phyloP scores from a whole-genome alignment of 2,797 vertebrate genomes.

The Bovichtus variegatus region DNA sequence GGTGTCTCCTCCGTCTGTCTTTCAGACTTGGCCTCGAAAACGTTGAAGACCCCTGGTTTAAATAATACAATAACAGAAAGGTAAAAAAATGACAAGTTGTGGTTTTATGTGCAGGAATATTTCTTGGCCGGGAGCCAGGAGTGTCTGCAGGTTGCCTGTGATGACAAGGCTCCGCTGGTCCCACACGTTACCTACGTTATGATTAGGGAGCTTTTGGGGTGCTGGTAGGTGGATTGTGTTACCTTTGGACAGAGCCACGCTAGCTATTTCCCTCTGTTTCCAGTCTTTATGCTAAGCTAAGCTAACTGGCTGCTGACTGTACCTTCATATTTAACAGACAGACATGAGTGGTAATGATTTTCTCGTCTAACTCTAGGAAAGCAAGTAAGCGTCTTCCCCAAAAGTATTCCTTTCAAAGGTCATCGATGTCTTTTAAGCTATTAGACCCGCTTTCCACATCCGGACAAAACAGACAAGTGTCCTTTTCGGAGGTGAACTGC shows the following conservation, averaged over 20 bases:
- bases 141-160: too few species aligned
- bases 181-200: too few species aligned
- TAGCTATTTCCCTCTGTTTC: not conserved
- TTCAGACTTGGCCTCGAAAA: too few species aligned
- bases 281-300: not conserved
- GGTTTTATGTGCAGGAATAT: not conserved
- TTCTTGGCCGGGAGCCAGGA: too few species aligned
- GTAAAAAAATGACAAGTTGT: not conserved
- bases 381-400: too few species aligned
- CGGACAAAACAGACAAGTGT: conserved; percentile 43
- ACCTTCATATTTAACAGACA: not conserved
- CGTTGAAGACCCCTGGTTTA: too few species aligned
- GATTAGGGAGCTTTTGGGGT: not conserved
- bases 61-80: not conserved
- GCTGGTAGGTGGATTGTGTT: not conserved
- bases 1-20: too few species aligned
- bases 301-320: not conserved
- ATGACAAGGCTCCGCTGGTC: too few species aligned
- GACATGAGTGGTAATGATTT: not conserved
- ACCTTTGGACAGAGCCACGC: not conserved
- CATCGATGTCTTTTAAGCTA: not conserved
- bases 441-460: conserved; percentile 18
- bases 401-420: not conserved
- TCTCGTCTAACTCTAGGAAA: not conserved
- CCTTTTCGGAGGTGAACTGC: conserved; percentile 63